Evolutionary conservation across 2,113 vertebrate species (phyloP).

Genomic region (Pristiophorus japonicus): DNA sequence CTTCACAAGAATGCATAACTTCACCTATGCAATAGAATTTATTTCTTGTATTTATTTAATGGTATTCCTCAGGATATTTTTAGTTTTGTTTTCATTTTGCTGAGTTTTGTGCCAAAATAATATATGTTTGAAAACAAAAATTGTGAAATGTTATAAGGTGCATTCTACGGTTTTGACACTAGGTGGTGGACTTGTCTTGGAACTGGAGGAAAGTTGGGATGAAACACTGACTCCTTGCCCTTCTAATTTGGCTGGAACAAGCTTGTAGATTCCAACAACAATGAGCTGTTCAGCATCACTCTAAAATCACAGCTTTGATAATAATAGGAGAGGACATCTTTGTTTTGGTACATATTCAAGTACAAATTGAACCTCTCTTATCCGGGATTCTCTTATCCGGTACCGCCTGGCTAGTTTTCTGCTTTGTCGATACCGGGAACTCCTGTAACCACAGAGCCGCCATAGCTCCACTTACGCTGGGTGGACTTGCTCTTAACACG

Average conservation of each 20-base stretch:
- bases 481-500: no score
- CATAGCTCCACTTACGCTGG: no score
- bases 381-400: no score
- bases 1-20: background rate
- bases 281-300: background rate
- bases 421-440: no score
- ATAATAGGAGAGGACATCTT: background rate
- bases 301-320: background rate
- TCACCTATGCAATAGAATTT: background rate
- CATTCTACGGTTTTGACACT: background rate
- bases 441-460: no score
- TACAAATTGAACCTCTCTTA: no score
- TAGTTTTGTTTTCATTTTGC: background rate
- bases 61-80: background rate
- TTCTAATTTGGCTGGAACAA: background rate
- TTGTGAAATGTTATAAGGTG: background rate
- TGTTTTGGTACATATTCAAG: background rate
- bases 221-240: background rate
- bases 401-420: no score
- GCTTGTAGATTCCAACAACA: background rate
- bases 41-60: background rate
- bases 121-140: no score
- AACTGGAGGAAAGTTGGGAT: background rate
- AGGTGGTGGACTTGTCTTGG: constrained; percentile 28
- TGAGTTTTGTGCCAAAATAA: background rate